A percentile compares a stretch with the other conserved stretches of the same genome.
Evolutionary conservation across 2,797 vertebrate species (phyloP).

Genomic region (Paguma larvata): DNA sequence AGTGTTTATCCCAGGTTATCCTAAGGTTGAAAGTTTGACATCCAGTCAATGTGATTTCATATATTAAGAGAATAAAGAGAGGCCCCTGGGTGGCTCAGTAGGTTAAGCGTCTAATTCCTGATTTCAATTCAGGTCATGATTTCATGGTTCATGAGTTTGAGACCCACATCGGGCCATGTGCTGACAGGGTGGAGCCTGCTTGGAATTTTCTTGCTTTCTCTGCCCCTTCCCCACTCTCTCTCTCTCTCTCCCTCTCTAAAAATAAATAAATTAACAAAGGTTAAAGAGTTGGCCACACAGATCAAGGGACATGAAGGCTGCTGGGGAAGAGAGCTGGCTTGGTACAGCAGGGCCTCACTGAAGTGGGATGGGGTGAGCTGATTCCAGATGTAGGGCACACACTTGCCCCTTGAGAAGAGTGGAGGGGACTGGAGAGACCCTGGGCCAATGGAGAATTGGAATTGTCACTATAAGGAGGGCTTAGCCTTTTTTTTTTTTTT

Average conservation of each 20-base stretch:
- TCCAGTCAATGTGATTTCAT: not conserved
- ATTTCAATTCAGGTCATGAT: too few relatives aligned
- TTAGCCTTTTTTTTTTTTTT: not conserved
- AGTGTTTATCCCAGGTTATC: not conserved
- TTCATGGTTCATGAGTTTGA: too few relatives aligned
- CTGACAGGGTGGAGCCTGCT: too few relatives aligned
- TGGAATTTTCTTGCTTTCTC: too few relatives aligned
- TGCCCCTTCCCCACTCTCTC: too few relatives aligned
- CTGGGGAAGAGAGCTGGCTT: not conserved
- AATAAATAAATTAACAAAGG: not conserved
- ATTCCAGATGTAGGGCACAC: not conserved
- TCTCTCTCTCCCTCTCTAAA: too few relatives aligned
- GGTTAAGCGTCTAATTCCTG: too few relatives aligned
- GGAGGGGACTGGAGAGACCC: not conserved
- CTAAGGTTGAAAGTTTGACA: not conserved
- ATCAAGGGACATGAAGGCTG: fast-evolving
- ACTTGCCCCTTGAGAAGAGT: not conserved
- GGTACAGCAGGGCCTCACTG: too few relatives aligned
- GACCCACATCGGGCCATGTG: too few relatives aligned
- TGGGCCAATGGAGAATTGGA: not conserved
- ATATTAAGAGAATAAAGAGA: not conserved
- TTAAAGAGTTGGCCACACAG: too few relatives aligned
- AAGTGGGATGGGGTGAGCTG: not conserved
- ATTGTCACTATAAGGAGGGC: too few relatives aligned
- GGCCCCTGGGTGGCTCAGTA: too few relatives aligned